These are phyloP conservation scores for Bradypodion pumilum DNA, from an alignment of 2,797 vertebrate genomes.

Conservation along the genomic window DNA sequence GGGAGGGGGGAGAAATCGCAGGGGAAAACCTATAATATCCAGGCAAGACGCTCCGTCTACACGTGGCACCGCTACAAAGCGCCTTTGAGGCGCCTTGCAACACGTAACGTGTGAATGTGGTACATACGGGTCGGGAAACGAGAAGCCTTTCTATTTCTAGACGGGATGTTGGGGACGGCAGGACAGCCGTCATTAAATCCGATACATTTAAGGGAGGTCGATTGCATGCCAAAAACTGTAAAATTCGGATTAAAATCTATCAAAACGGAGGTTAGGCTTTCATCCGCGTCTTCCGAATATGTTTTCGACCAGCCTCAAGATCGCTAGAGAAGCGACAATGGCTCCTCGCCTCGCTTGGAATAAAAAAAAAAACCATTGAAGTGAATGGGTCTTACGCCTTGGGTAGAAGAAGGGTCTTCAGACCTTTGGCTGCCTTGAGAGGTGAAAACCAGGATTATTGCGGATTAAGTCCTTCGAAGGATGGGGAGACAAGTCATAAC, in stretches of 20 bases:
- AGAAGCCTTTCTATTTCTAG: no score
- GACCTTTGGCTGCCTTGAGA: background rate
- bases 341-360: background rate
- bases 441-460: background rate
- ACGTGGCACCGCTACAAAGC: background rate
- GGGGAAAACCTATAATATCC: background rate
- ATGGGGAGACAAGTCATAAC: no score
- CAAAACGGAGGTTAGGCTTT: no score
- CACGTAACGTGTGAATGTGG: no score
- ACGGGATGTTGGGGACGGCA: no score
- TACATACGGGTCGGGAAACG: background rate
- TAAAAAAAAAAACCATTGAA: background rate
- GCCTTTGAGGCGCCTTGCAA: no score
- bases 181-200: background rate
- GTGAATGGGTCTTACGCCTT: background rate
- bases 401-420: background rate
- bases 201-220: no score
- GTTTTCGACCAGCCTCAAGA: background rate
- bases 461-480: no score
- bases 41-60: background rate
- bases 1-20: background rate
- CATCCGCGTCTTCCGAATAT: no score
- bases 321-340: no score
- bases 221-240: no score
- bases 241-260: no score